Evolutionary conservation across 2,888 invertebrate species (phyloP).

Genomic region (Athalia rosae): DNA sequence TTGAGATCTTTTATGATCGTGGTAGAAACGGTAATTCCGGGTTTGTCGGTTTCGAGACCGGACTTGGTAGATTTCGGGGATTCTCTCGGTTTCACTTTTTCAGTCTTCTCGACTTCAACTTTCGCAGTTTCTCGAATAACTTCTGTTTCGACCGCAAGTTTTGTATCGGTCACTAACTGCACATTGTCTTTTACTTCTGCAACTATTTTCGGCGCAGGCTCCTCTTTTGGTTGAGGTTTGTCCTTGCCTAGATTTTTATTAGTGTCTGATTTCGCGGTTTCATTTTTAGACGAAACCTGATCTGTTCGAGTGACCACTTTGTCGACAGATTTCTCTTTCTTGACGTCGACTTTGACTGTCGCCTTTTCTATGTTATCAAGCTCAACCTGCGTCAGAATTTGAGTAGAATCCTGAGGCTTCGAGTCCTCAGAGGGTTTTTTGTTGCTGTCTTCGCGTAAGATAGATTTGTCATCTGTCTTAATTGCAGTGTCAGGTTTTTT

Average conservation of each 20-base stretch:
- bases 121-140: slow-evolving; percentile 1
- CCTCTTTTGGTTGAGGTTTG: background rate
- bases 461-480: slow-evolving; percentile 18
- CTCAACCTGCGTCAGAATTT: slow-evolving; percentile 13
- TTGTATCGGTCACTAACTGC: background rate
- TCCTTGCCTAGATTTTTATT: background rate
- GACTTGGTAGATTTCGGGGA: slow-evolving; percentile 12
- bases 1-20: background rate
- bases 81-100: slow-evolving; percentile 9
- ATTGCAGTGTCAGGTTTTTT: slow-evolving; percentile 19
- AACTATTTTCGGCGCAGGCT: background rate
- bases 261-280: background rate
- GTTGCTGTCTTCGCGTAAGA: slow-evolving; percentile 2
- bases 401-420: slow-evolving; percentile 13
- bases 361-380: slow-evolving; percentile 15
- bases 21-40: slow-evolving; percentile 14
- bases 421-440: background rate
- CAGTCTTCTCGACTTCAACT: background rate
- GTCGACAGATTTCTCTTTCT: slow-evolving; percentile 26
- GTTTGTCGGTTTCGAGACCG: slow-evolving; percentile 13
- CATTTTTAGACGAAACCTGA: background rate
- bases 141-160: background rate
- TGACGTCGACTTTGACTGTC: background rate
- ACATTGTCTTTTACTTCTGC: background rate
- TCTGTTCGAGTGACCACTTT: slow-evolving; percentile 8